Evolutionary conservation across 1,140 invertebrate genomes (phyloP).

Genomic region (Adoxophyes honmai): DNA sequence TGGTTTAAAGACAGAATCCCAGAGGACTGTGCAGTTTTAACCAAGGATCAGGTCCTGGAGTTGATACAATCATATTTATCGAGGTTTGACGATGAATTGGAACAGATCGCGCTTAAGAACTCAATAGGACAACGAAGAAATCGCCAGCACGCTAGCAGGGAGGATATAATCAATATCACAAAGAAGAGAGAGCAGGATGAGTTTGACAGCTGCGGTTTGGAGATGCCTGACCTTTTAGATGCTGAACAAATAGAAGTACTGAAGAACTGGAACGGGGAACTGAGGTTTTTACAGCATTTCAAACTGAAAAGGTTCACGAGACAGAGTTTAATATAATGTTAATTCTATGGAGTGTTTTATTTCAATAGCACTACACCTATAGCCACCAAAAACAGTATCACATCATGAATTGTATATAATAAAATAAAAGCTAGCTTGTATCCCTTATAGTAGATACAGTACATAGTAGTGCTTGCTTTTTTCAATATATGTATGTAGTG

Average conservation of each 20-base stretch:
- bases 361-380: background rate
- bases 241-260: conserved; percentile 77
- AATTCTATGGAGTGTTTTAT: background rate
- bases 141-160: conserved; percentile 85
- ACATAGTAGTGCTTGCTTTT: too few relatives aligned
- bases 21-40: conserved; percentile 73
- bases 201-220: conserved; percentile 84
- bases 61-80: conserved; percentile 79
- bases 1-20: conserved; percentile 83
- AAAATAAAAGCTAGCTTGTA: too few relatives aligned
- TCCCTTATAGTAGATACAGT: too few relatives aligned
- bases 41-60: conserved; percentile 77
- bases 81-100: conserved; percentile 86
- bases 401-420: too few relatives aligned
- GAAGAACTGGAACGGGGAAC: conserved; percentile 82
- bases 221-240: conserved; percentile 83
- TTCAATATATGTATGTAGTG: too few relatives aligned
- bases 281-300: conserved; percentile 81
- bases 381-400: too few relatives aligned
- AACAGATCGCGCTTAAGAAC: conserved; percentile 86
- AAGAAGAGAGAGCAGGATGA: conserved; percentile 83
- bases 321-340: conserved; percentile 66
- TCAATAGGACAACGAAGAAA: conserved; percentile 84
- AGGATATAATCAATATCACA: conserved; percentile 85
- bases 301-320: conserved; percentile 80